These are phyloP conservation scores for Tipula vernalis DNA, from an alignment of 2,888 invertebrate genomes.

Conservation along the genomic window DNA sequence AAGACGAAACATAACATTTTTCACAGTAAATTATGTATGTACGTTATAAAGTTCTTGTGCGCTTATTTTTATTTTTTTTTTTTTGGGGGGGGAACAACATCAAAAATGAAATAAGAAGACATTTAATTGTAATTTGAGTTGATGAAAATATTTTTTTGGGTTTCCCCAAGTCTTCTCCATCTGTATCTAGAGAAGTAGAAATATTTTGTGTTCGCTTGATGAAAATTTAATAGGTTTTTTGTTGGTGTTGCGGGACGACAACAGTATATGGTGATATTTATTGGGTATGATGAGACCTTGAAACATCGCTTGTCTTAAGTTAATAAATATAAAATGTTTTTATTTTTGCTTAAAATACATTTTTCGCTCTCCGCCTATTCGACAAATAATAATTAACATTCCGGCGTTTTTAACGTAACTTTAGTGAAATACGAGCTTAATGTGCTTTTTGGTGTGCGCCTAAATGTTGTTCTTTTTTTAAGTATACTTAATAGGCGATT, in stretches of 20 bases:
- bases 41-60: neutral
- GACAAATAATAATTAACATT: neutral
- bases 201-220: neutral
- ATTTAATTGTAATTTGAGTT: conserved; percentile 4
- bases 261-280: too few relatives aligned
- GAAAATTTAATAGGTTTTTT: neutral
- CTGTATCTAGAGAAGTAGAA: neutral
- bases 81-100: neutral
- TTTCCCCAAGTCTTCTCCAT: neutral
- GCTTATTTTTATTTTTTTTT: neutral
- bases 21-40: neutral
- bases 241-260: neutral
- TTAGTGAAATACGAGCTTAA: neutral
- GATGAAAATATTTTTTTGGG: neutral
- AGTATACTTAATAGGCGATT: neutral
- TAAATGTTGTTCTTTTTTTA: neutral
- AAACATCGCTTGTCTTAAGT: neutral
- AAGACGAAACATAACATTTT: neutral
- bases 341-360: neutral
- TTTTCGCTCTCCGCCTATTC: neutral
- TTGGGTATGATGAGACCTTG: neutral
- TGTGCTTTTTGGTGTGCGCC: neutral
- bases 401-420: neutral
- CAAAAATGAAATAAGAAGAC: neutral
- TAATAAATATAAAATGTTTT: neutral